These are phyloP conservation scores for Serrognathus titanus DNA, from an alignment of 2,888 invertebrate genomes.

Conservation along the genomic window DNA sequence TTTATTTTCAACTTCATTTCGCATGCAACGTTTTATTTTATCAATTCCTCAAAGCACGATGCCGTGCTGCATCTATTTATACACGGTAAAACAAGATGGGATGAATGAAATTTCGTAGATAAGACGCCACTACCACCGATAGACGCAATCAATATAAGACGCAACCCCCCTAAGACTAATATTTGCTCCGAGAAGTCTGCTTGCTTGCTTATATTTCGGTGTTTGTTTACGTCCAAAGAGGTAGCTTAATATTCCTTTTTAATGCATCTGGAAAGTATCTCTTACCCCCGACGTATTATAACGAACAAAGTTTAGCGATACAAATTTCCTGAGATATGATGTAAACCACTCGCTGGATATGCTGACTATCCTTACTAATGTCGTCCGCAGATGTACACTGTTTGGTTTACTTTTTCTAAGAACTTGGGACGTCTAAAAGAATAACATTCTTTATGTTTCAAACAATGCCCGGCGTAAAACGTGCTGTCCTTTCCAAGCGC, in stretches of 20 bases:
- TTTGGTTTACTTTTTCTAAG: constrained; percentile 17
- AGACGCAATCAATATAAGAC: not conserved
- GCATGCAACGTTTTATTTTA: too few relatives aligned
- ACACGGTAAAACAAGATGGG: too few relatives aligned
- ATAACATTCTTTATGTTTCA: constrained; percentile 1
- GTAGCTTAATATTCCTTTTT: constrained; percentile 2
- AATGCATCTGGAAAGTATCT: not conserved
- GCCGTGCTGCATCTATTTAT: too few relatives aligned
- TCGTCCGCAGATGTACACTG: constrained; percentile 20
- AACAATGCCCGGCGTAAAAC: not conserved
- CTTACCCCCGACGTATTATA: not conserved
- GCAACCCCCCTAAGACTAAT: not conserved
- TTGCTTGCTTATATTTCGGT: not conserved
- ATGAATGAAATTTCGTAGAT: too few relatives aligned
- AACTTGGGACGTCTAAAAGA: constrained; percentile 1
- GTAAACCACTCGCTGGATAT: constrained; percentile 1
- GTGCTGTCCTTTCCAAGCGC: not conserved
- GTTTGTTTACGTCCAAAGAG: constrained; percentile 1
- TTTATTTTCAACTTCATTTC: too few relatives aligned
- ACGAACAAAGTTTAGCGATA: constrained; percentile 1
- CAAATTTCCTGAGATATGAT: constrained; percentile 1
- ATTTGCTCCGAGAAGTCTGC: constrained; percentile 1
- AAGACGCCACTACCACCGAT: not conserved
- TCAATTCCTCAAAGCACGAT: too few relatives aligned
- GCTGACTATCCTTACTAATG: constrained; percentile 24